Base-by-base conservation (phyloP, 2,888 invertebrate species). In the Agonopterix arenella region DNA sequence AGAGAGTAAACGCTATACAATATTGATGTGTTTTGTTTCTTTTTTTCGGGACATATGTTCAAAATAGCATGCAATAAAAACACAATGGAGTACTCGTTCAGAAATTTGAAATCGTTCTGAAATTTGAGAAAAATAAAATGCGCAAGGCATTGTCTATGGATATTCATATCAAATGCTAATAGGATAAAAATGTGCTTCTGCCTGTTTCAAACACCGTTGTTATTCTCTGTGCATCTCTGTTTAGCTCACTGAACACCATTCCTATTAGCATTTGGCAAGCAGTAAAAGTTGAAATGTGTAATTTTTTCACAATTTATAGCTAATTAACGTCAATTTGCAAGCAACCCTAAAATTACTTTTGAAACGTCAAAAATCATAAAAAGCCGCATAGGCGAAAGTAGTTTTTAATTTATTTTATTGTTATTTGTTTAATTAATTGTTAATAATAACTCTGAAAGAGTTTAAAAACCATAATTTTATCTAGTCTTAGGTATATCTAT, bases 291-390 rank as follows among this genome's bases (percentile, higher is more conserved):
- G 28, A 28, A 28, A 28, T 28, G 28, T 28, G 5, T 37, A 11
- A 36, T 47, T 45, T 52, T 48, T 52, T 48, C 45, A 43, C 48
- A 73, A 77, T 74, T 79, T 76, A 81, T 79, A 79, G 46, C 76
- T 78, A 83, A 86, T 84, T 84, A 86, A 76, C 76, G 78, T 80
- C 69, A 71, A 52, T 48, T 47, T 50, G 18, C 38, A 45, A 80
- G 84, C 84, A 86, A 85, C 86, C 84, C 86, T 79, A 46, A 73
- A 75, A 79, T 81, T 43, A 40, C 40, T 79, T 28, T 28, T 76
- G 75, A 84, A 84, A 85, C 76, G 88, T 88, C 88, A 88, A 86
- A 84, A 72, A 64, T 66, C 62, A 65, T 76, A 78, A 80, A 84
- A 82, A 78, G 81, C 84, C 84, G 84, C 79, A 81, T 74, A 76